phyloP scores from a whole-genome alignment of 2,797 vertebrate species.

The Harpagifer antarcticus region DNA sequence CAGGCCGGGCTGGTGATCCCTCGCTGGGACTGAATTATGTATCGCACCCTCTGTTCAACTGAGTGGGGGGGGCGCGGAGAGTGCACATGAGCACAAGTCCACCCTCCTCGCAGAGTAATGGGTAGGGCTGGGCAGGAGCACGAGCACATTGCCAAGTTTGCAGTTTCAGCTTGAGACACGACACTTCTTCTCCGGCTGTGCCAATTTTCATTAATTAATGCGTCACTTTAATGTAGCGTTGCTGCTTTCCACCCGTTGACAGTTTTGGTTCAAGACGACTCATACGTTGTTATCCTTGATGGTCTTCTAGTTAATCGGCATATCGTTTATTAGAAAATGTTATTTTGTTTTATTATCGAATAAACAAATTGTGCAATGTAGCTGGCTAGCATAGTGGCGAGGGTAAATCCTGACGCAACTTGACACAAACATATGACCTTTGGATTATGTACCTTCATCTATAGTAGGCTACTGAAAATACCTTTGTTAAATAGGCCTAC shows the following conservation, averaged over 20 bases:
- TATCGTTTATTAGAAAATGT: neutral
- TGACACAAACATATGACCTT: too few relatives aligned
- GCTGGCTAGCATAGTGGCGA: neutral
- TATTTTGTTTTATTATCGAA: neutral
- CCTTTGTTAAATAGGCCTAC: too few relatives aligned
- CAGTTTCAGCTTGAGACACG: neutral
- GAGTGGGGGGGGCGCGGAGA: constrained; percentile 48
- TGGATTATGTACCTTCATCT: too few relatives aligned
- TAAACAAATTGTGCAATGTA: neutral
- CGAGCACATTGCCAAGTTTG: constrained; percentile 32
- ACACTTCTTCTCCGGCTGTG: neutral
- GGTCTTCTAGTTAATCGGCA: neutral
- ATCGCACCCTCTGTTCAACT: constrained; percentile 46
- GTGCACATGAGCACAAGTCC: constrained; percentile 45
- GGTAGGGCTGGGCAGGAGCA: constrained; percentile 11
- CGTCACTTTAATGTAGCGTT: neutral
- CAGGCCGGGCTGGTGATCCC: constrained; percentile 36
- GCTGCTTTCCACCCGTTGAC: neutral
- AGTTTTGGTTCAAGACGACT: neutral
- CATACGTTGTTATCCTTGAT: neutral
- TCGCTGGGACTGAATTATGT: constrained; percentile 57
- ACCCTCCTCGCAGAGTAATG: constrained; percentile 23
- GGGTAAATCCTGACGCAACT: neutral
- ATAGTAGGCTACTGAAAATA: too few relatives aligned
- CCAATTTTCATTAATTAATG: neutral